Evolutionary conservation across 2,113 vertebrate genomes (phyloP).

Genomic region (Perognathus longimembris): DNA sequence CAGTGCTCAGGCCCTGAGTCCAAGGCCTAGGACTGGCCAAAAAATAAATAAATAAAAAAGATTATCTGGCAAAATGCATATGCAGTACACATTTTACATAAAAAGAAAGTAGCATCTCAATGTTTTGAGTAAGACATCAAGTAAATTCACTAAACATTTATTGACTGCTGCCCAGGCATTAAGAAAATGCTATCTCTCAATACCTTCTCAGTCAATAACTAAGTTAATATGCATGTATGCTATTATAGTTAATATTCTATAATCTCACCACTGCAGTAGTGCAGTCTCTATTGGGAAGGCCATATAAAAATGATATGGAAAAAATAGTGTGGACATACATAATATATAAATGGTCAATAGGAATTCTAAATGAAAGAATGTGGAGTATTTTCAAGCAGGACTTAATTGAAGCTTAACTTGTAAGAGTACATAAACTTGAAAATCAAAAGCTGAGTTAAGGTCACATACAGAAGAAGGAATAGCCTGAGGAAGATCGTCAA

Average conservation of each 20-base stretch:
- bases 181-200: background rate
- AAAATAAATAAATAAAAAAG: too few relatives aligned
- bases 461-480: background rate
- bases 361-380: background rate
- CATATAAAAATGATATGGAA: background rate
- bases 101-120: background rate
- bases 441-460: background rate
- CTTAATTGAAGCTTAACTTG: background rate
- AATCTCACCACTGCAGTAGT: background rate
- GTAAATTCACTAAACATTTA: background rate
- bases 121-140: background rate
- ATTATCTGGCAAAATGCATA: background rate
- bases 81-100: background rate
- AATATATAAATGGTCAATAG: background rate
- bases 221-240: background rate
- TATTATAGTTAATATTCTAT: background rate
- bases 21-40: too few relatives aligned
- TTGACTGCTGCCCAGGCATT: background rate
- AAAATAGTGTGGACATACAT: background rate
- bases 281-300: background rate
- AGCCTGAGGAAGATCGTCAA: background rate
- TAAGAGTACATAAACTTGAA: conserved; percentile 18
- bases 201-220: background rate
- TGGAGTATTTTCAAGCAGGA: background rate
- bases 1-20: too few relatives aligned